phyloP scores from a whole-genome alignment of 2,797 vertebrate species.

The Limosa lapponica region DNA sequence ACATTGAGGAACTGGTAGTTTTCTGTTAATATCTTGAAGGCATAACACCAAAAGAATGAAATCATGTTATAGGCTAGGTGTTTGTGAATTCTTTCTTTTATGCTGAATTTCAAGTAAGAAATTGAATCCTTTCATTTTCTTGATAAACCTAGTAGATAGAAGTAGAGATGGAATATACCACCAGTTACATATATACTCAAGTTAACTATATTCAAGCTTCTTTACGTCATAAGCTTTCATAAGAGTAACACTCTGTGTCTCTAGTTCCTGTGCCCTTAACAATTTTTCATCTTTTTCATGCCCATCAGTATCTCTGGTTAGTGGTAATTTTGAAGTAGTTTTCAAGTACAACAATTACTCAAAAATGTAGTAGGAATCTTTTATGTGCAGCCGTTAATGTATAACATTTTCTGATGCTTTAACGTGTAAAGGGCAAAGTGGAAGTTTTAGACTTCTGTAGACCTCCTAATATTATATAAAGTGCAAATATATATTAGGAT shows the following conservation, averaged over 20 bases:
- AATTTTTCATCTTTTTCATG: not conserved
- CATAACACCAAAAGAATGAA: not conserved
- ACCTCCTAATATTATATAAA: not conserved
- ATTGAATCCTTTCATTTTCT: not conserved
- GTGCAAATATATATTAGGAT: not conserved
- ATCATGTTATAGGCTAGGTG: not conserved
- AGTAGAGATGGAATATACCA: not conserved
- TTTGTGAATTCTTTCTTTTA: not conserved
- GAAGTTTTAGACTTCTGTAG: not conserved
- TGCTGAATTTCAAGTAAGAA: not conserved
- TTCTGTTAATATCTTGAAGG: not conserved
- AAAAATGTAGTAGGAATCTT: not conserved
- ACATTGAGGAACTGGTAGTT: not conserved
- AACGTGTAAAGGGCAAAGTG: not conserved
- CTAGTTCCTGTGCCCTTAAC: not conserved
- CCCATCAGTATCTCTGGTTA: not conserved
- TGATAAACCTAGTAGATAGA: not conserved
- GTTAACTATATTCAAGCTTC: not conserved
- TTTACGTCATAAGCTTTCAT: not conserved
- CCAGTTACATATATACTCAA: not conserved
- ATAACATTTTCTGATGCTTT: not conserved
- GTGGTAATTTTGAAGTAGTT: not conserved
- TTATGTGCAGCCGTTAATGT: not conserved
- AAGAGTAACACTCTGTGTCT: not conserved
- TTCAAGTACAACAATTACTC: not conserved